Evolutionary conservation across 1,140 invertebrate genomes (phyloP).

Genomic region (Aphaenogaster floridana): DNA sequence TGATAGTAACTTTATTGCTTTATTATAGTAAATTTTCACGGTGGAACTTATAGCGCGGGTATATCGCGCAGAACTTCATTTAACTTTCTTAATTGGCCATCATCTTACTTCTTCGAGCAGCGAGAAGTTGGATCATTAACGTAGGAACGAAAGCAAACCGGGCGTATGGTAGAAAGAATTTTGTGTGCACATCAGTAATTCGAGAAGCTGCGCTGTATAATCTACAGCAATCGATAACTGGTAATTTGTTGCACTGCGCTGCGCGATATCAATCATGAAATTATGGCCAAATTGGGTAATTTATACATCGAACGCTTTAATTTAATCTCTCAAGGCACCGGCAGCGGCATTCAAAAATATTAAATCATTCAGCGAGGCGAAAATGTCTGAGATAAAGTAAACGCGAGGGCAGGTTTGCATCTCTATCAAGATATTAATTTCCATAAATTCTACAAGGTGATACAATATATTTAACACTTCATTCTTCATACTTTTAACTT

Average conservation of each 20-base stretch:
- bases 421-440: neutral
- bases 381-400: slow-evolving; percentile 41
- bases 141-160: slow-evolving; percentile 27
- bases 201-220: slow-evolving; percentile 39
- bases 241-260: slow-evolving; percentile 27
- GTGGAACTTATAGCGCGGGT: neutral
- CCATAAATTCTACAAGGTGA: neutral
- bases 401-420: neutral
- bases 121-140: slow-evolving; percentile 59
- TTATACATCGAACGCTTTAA: slow-evolving; percentile 31
- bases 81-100: slow-evolving; percentile 57
- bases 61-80: slow-evolving; percentile 44
- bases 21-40: slow-evolving; percentile 25
- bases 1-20: neutral
- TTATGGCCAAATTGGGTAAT: slow-evolving; percentile 46
- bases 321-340: slow-evolving; percentile 9
- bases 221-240: slow-evolving; percentile 25
- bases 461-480: neutral
- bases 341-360: neutral
- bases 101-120: slow-evolving; percentile 28
- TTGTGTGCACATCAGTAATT: slow-evolving; percentile 47
- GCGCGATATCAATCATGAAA: slow-evolving; percentile 12
- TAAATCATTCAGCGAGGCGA: slow-evolving; percentile 25
- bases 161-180: slow-evolving; percentile 22
- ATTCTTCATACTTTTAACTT: neutral